Percentiles rank a stretch among this genome's conserved stretches.
Conservation (phyloP, 2,797 vertebrate genomes). For the Halcyon badia region DNA sequence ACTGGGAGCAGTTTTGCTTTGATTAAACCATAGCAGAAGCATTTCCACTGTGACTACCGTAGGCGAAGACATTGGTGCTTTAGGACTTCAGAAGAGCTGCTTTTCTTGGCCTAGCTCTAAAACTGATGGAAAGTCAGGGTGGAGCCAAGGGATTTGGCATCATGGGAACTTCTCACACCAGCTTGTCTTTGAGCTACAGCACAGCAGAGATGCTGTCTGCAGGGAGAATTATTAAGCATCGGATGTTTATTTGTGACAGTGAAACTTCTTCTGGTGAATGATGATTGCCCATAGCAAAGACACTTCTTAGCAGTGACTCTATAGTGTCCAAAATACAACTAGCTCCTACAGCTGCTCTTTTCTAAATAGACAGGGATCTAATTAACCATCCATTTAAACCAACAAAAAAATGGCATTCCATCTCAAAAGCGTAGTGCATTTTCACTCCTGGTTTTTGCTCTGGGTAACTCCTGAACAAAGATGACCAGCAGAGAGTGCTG, state of each 20-base stretch:
- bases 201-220: slow-evolving; percentile 25
- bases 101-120: slow-evolving; percentile 27
- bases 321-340: background rate
- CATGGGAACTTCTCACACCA: slow-evolving; percentile 24
- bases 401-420: background rate
- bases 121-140: slow-evolving; percentile 41
- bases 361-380: background rate
- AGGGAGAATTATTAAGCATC: background rate
- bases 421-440: background rate
- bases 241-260: background rate
- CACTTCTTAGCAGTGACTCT: background rate
- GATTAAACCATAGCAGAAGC: background rate
- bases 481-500: slow-evolving; percentile 67
- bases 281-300: background rate
- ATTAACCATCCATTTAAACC: background rate
- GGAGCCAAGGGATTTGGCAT: slow-evolving; percentile 36
- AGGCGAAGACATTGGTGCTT: background rate
- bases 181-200: slow-evolving; percentile 11
- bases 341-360: background rate
- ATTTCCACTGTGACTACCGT: background rate
- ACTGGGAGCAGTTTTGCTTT: slow-evolving; percentile 13
- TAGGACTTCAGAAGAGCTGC: background rate
- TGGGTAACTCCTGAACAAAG: background rate
- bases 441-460: background rate
- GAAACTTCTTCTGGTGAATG: slow-evolving; percentile 20